phyloP scores from a whole-genome alignment of 1,140 invertebrate genomes.

The Papilio polytes region DNA sequence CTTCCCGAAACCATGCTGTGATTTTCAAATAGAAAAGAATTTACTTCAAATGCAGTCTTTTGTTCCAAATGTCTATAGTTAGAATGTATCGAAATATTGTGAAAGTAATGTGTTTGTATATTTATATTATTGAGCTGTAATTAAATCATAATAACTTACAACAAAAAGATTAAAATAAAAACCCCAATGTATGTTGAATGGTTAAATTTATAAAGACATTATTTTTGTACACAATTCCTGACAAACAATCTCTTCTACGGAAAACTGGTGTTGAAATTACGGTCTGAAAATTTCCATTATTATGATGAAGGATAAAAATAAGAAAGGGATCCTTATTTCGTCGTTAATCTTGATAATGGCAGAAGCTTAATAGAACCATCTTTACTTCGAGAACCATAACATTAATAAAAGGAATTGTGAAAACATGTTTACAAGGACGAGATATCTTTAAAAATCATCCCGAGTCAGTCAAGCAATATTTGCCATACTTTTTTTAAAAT shows the following conservation, averaged over 20 bases:
- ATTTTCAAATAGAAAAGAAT: conserved; percentile 35
- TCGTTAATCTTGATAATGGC: conserved; percentile 20
- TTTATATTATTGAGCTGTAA: no score
- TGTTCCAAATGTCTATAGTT: not conserved
- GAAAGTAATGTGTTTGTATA: no score
- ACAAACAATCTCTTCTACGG: not conserved
- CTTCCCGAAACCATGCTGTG: conserved; percentile 21
- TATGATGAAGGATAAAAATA: conserved; percentile 15
- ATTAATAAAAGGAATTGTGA: not conserved
- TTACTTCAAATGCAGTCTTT: not conserved
- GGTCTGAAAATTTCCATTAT: conserved; percentile 2
- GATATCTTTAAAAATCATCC: no score
- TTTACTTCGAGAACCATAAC: not conserved
- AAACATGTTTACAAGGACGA: not conserved
- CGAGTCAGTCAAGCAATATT: no score
- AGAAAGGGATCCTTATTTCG: conserved; percentile 7
- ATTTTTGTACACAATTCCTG: not conserved
- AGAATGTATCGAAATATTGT: no score
- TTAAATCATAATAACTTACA: no score
- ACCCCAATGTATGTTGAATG: no score
- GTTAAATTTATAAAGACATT: not conserved
- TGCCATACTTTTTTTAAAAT: no score
- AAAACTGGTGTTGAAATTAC: conserved; percentile 1
- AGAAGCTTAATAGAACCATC: conserved; percentile 4
- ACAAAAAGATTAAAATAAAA: no score